Evolutionary conservation across 2,797 vertebrate genomes (phyloP), one percentile per base, ranked within the genome.

Genomic region (Bufotes viridis): DNA sequence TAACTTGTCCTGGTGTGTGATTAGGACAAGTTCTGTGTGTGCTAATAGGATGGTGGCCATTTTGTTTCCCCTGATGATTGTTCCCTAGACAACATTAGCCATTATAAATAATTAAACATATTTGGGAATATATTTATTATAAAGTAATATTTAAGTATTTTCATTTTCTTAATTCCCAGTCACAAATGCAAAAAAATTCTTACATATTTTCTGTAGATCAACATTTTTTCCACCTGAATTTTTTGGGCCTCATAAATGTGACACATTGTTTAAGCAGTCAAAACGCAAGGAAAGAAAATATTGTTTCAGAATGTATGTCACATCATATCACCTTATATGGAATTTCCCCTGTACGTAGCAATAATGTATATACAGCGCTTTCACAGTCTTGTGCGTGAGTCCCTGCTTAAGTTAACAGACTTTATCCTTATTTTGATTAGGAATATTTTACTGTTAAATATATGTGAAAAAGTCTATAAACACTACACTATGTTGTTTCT

Each of bases 321-420:
- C 83, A 85, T 74, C 74, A 65, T 85, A 78, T 85, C 53, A 24
- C 85, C 78, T 58, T 75, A 82, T 74, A 87, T 53, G 79, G 80
- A 82, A 65, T 69, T 83, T 63, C 86, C 24, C 49, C 49, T 61
- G 63, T 67, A 82, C 22, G 83, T 82, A 49, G 70, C 69, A 80
- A 85, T 76, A 85, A 63, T 85, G 72, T 85, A 85, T 65, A 85
- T 65, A 85, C 60, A 78, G 34, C 9, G 34, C 70, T 51, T 70
- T 74, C 26, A 72, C 82, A 13, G 70, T 42, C 70, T 42, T 42
- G 42, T 65, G 49, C 17, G 26, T 8, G n/a, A 53, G 60, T 29
- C 74, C 55, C n/a, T 63, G 58, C 67, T 60, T 60, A 75, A 11
- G 83, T 76, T 85, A 76, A 76, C 72, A 85, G 20, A 49, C n/a